A percentile compares a stretch with the other conserved stretches of the same genome.
Evolutionary conservation across 2,797 vertebrate genomes (phyloP).

Genomic region (Merluccius polli): DNA sequence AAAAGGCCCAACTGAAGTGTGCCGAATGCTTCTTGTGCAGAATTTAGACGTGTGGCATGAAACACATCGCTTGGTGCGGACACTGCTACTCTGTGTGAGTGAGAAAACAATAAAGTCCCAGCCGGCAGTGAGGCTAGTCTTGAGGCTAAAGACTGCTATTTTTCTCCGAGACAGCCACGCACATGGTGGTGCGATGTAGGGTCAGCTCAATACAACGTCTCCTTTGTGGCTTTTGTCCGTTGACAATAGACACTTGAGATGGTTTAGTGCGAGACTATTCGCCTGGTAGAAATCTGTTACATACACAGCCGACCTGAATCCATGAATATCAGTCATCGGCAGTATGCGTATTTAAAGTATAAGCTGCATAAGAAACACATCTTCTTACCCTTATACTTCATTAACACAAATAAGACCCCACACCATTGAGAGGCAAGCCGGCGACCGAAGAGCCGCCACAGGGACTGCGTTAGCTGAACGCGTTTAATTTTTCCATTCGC

Average conservation of each 20-base stretch:
- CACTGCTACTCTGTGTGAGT: not conserved
- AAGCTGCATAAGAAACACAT: not conserved
- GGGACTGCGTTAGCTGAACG: not conserved
- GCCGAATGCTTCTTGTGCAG: not conserved
- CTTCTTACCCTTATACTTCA: not conserved
- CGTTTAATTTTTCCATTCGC: conserved; percentile 15
- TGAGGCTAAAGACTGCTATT: not conserved
- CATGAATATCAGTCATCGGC: not conserved
- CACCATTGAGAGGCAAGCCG: not conserved
- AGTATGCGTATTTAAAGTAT: not conserved
- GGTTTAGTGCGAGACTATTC: not conserved
- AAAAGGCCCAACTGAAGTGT: not conserved
- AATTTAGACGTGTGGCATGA: not conserved
- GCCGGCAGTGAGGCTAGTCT: not conserved
- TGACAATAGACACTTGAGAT: not conserved
- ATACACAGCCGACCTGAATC: not conserved
- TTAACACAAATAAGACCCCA: not conserved
- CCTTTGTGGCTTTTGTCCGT: not conserved
- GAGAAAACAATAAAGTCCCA: not conserved
- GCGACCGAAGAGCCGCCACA: not conserved
- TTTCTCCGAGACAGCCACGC: not conserved
- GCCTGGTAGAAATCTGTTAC: not conserved
- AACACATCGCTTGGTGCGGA: not conserved
- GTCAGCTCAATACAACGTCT: not conserved
- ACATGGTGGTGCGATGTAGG: not conserved